A percentile compares a stretch with the other conserved stretches of the same genome.
phyloP scores from a whole-genome alignment of 2,797 vertebrate species.

The Tamandua tetradactyla region DNA sequence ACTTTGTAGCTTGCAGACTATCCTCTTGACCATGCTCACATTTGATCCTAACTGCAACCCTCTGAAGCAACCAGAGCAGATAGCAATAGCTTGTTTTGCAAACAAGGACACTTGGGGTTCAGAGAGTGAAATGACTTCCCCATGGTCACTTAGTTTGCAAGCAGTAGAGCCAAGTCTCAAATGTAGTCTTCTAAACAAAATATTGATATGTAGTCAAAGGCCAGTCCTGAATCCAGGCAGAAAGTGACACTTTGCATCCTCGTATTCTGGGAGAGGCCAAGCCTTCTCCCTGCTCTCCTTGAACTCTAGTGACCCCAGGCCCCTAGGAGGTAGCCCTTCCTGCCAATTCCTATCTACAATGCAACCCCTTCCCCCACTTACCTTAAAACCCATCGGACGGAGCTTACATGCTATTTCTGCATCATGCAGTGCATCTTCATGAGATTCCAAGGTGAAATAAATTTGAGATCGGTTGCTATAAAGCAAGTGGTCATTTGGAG shows the following conservation, averaged over 20 bases:
- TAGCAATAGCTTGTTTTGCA: background rate
- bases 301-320: background rate
- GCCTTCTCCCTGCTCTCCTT: background rate
- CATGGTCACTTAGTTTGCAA: background rate
- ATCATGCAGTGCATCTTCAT: conserved; percentile 89
- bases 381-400: conserved; percentile 93
- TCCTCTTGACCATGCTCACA: background rate
- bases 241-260: conserved; percentile 32
- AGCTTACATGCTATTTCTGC: conserved; percentile 92
- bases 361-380: conserved; percentile 80
- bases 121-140: conserved; percentile 18
- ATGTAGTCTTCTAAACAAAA: conserved; percentile 53
- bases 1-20: background rate
- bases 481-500: conserved; percentile 92
- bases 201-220: background rate
- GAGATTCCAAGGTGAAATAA: conserved; percentile 90
- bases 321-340: background rate
- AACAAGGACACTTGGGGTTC: background rate
- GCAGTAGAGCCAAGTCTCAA: background rate
- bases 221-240: background rate
- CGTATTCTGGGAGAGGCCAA: background rate
- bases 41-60: background rate
- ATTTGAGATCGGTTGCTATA: conserved; percentile 95
- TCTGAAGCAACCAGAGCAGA: background rate
- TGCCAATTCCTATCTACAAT: background rate